Conservation (phyloP, 92 coral and sea anemone genomes). For the Porites evermanni region DNA sequence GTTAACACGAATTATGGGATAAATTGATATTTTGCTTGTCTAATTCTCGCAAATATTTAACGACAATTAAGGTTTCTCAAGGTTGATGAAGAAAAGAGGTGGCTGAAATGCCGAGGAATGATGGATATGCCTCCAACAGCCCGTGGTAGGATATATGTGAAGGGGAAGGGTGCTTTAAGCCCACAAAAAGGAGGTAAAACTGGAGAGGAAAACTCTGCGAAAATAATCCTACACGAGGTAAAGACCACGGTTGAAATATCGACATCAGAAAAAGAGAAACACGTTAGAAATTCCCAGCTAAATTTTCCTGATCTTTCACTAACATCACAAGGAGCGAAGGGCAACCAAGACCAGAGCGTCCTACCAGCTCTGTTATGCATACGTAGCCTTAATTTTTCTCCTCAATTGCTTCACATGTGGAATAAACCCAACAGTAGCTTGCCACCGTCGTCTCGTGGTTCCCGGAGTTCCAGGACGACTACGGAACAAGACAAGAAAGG, state of each 20-base stretch:
- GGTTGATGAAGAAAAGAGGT: too few species aligned
- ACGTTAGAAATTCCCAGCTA: neutral
- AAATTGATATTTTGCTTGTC: neutral
- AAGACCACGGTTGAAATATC: neutral
- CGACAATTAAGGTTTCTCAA: too few species aligned
- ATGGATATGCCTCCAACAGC: constrained; percentile 13
- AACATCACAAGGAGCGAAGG: neutral
- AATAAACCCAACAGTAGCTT: neutral
- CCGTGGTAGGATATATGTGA: neutral
- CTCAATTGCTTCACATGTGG: neutral
- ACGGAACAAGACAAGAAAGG: neutral
- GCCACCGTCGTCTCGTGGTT: neutral
- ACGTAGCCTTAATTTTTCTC: constrained; percentile 1
- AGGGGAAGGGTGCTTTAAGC: constrained; percentile 12
- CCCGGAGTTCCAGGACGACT: neutral
- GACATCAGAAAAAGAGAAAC: neutral
- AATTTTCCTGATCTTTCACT: constrained; percentile 12
- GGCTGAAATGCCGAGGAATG: neutral
- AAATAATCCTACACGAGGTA: neutral
- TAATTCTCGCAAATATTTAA: too few species aligned
- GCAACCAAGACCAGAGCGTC: neutral
- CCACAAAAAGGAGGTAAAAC: neutral
- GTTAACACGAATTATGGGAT: neutral
- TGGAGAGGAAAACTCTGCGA: neutral
- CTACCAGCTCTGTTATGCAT: constrained; percentile 7